Evolutionary conservation across 2,797 vertebrate genomes (phyloP).

Genomic region (Melanotaenia trifasciata): DNA sequence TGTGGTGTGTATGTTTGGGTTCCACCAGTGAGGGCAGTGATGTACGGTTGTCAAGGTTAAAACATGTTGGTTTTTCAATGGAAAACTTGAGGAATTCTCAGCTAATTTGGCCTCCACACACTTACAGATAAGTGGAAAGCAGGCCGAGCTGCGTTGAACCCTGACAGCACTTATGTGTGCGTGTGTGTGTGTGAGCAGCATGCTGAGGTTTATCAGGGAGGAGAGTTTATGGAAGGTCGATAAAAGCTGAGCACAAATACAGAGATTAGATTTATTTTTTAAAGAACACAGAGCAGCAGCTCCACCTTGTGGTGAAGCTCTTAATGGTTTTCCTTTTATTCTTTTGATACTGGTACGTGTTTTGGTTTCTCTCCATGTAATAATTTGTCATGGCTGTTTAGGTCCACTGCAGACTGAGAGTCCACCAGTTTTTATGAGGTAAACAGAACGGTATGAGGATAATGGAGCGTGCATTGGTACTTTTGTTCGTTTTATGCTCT

Average conservation of each 20-base stretch:
- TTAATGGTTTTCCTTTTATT: not conserved
- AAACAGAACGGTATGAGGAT: not conserved
- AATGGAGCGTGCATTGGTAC: not conserved
- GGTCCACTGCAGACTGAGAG: not conserved
- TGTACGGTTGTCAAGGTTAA: not conserved
- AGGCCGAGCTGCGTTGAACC: not conserved
- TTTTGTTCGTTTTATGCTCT: not conserved
- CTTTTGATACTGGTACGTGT: conserved; percentile 2
- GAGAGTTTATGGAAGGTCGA: not conserved
- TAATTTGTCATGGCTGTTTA: not conserved
- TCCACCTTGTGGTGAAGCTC: conserved; percentile 45
- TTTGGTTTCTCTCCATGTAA: not conserved
- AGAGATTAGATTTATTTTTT: not conserved
- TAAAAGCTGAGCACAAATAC: not conserved
- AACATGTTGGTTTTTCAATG: not conserved
- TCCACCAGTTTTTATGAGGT: not conserved
- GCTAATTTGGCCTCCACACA: not conserved
- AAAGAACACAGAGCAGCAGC: conserved; percentile 4
- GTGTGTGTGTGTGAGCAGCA: not conserved
- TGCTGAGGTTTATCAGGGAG: conserved; percentile 9
- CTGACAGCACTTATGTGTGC: not conserved
- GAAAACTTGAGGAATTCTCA: not conserved
- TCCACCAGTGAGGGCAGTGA: not conserved
- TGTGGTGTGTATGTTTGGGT: not conserved
- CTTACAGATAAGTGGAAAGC: not conserved